These are phyloP conservation scores for Linepithema humile DNA, from an alignment of 1,140 invertebrate species.

Conservation along the genomic window DNA sequence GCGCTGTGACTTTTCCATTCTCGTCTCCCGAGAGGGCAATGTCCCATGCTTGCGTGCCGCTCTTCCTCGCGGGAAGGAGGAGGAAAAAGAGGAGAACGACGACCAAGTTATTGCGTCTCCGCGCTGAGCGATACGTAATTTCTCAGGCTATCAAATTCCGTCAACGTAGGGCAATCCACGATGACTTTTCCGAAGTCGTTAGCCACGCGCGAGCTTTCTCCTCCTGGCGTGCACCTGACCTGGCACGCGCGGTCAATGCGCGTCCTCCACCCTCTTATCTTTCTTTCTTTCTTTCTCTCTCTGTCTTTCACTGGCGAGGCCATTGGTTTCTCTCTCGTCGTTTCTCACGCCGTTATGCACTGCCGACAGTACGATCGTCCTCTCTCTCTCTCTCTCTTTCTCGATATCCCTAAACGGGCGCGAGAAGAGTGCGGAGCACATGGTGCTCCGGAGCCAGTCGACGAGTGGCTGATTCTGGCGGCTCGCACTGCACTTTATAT, in stretches of 20 bases:
- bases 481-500: constrained; percentile 73
- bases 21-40: constrained; percentile 56
- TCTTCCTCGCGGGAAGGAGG: constrained; percentile 10
- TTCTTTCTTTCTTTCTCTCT: constrained; percentile 31
- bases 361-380: background rate
- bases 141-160: constrained; percentile 17
- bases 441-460: constrained; percentile 74
- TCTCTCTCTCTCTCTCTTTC: background rate
- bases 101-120: background rate
- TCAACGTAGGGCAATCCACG: constrained; percentile 18
- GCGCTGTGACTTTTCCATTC: constrained; percentile 43
- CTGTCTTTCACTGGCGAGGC: no score
- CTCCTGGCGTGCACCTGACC: constrained; percentile 14
- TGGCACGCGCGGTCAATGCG: constrained; percentile 24
- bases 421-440: constrained; percentile 15
- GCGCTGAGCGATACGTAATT: constrained; percentile 20
- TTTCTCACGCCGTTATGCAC: no score
- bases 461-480: constrained; percentile 76
- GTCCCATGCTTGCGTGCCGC: constrained; percentile 23
- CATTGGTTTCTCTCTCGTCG: constrained; percentile 28
- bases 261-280: constrained; percentile 10
- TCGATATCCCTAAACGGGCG: background rate
- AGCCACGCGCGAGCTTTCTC: constrained; percentile 38
- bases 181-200: constrained; percentile 40
- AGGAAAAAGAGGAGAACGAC: background rate